Percentiles rank a stretch among this genome's conserved stretches.
Evolutionary conservation across 2,797 vertebrate species (phyloP).

Genomic region (Onychomys torridus): DNA sequence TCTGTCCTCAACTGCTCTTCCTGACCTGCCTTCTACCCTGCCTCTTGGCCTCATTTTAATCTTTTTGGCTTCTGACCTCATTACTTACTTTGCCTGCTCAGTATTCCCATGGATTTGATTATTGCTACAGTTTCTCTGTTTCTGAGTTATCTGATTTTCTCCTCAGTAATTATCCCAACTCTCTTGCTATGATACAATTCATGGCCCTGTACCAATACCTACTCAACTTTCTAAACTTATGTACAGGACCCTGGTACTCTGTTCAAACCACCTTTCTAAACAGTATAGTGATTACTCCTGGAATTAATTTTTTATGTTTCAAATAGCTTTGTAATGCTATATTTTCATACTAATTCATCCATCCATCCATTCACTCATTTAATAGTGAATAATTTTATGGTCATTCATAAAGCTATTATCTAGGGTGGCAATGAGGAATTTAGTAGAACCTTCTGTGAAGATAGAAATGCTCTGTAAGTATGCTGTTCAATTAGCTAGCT

Average conservation of each 20-base stretch:
- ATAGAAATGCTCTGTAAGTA: constrained; percentile 30
- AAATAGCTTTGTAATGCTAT: not conserved
- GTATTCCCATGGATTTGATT: constrained; percentile 64
- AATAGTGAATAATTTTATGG: not conserved
- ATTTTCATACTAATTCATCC: constrained; percentile 2
- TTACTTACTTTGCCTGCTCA: constrained; percentile 60
- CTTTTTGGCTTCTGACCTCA: constrained; percentile 66
- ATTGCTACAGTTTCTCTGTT: constrained; percentile 52
- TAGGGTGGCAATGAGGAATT: not conserved
- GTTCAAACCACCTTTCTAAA: constrained; percentile 1
- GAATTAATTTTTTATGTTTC: not conserved
- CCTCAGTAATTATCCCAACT: constrained; percentile 47
- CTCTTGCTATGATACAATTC: constrained; percentile 47
- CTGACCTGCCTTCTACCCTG: constrained; percentile 51
- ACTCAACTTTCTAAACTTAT: constrained; percentile 37
- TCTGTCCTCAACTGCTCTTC: constrained; percentile 70
- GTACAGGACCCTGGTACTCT: not conserved
- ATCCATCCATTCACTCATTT: not conserved
- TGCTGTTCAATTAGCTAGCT: not conserved
- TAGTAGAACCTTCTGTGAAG: not conserved
- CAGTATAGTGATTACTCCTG: not conserved
- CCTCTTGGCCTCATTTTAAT: constrained; percentile 56
- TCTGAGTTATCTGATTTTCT: constrained; percentile 74
- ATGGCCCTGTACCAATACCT: constrained; percentile 27
- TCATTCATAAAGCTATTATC: constrained; percentile 41